A percentile compares a stretch with the other conserved stretches of the same genome.
These are phyloP conservation scores for Nasonia oneida DNA, from an alignment of 2,888 invertebrate genomes.

Conservation along the genomic window DNA sequence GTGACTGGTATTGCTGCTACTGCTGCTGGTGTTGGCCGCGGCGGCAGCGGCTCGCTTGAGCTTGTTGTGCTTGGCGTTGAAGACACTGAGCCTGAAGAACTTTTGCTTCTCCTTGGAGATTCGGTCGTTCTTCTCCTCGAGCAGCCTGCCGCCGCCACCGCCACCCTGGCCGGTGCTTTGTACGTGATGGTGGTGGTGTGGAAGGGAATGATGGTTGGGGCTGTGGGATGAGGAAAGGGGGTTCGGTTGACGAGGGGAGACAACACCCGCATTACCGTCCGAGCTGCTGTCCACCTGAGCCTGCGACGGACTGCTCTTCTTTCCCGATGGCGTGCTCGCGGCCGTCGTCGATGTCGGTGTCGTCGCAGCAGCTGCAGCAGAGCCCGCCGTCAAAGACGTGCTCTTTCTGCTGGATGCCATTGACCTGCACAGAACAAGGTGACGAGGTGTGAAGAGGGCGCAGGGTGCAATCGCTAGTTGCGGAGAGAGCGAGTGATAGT, in stretches of 20 bases:
- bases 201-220: constrained; percentile 68
- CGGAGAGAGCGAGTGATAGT: background rate
- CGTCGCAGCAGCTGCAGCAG: constrained; percentile 55
- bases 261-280: constrained; percentile 80
- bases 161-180: constrained; percentile 48
- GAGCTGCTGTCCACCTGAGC: constrained; percentile 79
- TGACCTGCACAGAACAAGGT: constrained; percentile 70
- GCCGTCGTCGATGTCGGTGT: constrained; percentile 55
- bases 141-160: constrained; percentile 76
- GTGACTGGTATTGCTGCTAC: constrained; percentile 65
- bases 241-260: constrained; percentile 79
- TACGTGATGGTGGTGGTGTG: constrained; percentile 63
- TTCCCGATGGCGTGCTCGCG: constrained; percentile 56
- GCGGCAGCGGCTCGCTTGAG: constrained; percentile 67
- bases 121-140: constrained; percentile 85
- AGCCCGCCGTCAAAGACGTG: constrained; percentile 64
- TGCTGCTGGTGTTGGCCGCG: constrained; percentile 51
- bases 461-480: constrained; percentile 36
- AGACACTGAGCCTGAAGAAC: constrained; percentile 90
- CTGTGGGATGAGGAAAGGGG: constrained; percentile 77
- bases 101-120: constrained; percentile 94
- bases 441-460: constrained; percentile 41
- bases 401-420: constrained; percentile 75
- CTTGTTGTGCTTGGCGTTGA: constrained; percentile 84
- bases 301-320: constrained; percentile 66